Conservation (phyloP, 2,888 invertebrate genomes). For the Nymphalis polychloros region DNA sequence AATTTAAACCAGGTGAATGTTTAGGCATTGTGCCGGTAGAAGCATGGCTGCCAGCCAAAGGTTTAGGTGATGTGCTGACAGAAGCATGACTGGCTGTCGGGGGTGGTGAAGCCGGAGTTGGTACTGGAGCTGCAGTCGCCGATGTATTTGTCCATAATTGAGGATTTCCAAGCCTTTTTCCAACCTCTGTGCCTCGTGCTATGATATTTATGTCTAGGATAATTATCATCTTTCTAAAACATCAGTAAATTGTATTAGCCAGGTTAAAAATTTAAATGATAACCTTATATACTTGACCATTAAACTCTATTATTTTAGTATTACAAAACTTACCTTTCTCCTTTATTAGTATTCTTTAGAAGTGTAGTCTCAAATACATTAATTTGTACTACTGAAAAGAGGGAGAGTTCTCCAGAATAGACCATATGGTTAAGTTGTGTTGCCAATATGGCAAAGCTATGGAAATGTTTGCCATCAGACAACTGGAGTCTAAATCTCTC, state of each 20-base stretch:
- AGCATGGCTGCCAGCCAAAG: conserved; percentile 34
- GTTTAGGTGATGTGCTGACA: neutral
- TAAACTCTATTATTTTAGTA: neutral
- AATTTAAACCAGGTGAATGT: conserved; percentile 55
- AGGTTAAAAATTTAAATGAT: no score
- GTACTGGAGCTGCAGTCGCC: conserved; percentile 46
- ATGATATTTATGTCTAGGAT: conserved; percentile 89
- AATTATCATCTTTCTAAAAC: conserved; percentile 89
- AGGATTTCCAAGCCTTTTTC: conserved; percentile 90
- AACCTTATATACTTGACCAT: no score
- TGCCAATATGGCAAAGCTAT: conserved; percentile 95
- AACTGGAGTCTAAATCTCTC: conserved; percentile 91
- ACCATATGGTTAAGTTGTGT: conserved; percentile 85
- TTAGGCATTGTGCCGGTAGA: conserved; percentile 43
- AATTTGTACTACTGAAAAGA: conserved; percentile 89
- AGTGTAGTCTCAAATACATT: conserved; percentile 91
- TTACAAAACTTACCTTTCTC: conserved; percentile 84
- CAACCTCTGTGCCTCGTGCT: conserved; percentile 86
- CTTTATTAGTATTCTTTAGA: conserved; percentile 87
- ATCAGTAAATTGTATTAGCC: neutral
- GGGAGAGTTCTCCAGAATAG: conserved; percentile 84
- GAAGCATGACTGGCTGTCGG: conserved; percentile 38
- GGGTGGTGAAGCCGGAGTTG: conserved; percentile 50
- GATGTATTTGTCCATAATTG: conserved; percentile 82
- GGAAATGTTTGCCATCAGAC: conserved; percentile 92